These are phyloP conservation scores for Gavia stellata DNA, from an alignment of 2,113 vertebrate genomes.

Conservation along the genomic window DNA sequence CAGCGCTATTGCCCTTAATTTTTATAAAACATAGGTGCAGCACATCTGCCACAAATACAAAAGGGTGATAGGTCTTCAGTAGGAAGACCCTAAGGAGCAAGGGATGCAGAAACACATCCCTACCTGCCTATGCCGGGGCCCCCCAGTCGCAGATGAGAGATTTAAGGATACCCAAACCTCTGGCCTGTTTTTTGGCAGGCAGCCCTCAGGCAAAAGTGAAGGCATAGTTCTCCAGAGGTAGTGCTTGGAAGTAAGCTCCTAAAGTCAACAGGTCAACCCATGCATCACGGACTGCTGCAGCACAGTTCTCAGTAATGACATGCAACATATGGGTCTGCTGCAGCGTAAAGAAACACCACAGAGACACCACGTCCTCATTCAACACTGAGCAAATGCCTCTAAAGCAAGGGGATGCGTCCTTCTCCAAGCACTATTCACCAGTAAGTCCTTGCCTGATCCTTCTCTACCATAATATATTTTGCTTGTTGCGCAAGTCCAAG, in stretches of 20 bases:
- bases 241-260: background rate
- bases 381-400: background rate
- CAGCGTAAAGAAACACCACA: background rate
- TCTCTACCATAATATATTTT: background rate
- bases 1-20: background rate
- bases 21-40: background rate
- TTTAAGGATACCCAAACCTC: background rate
- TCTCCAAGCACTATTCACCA: background rate
- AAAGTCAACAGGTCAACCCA: background rate
- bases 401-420: background rate
- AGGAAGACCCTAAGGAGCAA: background rate
- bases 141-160: background rate
- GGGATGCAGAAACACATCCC: background rate
- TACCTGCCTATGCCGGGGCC: fast-evolving
- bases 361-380: fast-evolving
- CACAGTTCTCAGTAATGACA: fast-evolving
- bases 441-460: background rate
- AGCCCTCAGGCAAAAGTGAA: background rate
- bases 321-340: background rate
- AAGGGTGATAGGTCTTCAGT: background rate
- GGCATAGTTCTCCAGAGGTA: background rate
- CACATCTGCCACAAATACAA: background rate
- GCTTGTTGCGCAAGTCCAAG: background rate
- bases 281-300: fast-evolving
- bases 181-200: background rate